Evolutionary conservation across 2,797 vertebrate species (phyloP).

Genomic region (Lophotriccus pileatus): DNA sequence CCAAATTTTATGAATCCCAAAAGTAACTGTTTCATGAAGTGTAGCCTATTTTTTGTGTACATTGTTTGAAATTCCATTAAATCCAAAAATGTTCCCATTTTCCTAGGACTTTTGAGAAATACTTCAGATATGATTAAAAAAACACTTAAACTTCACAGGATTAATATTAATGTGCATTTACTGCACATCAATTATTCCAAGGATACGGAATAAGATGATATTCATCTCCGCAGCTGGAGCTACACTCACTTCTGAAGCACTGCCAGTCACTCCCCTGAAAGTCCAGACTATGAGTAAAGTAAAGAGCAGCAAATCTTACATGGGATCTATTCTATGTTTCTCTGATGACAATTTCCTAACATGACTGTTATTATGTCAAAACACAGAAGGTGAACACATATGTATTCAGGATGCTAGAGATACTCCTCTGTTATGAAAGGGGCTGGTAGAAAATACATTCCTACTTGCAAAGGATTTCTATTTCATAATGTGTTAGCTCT

Average conservation of each 20-base stretch:
- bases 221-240: background rate
- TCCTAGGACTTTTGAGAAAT: background rate
- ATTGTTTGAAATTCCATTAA: background rate
- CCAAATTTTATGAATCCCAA: background rate
- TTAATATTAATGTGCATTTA: background rate
- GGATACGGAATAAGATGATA: background rate
- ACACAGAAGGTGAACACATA: background rate
- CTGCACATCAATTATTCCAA: background rate
- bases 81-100: background rate
- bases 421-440: background rate
- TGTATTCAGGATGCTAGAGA: background rate
- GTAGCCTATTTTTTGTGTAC: background rate
- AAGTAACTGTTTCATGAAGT: background rate
- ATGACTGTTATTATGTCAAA: background rate
- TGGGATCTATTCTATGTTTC: background rate
- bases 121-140: background rate
- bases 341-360: background rate
- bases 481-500: background rate
- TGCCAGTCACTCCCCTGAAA: background rate
- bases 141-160: background rate
- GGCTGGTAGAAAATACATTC: background rate
- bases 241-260: background rate
- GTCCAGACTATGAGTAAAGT: background rate
- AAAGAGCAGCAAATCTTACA: background rate
- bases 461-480: background rate